Conservation (phyloP, 2,113 vertebrate species). For the Shinisaurus crocodilurus region DNA sequence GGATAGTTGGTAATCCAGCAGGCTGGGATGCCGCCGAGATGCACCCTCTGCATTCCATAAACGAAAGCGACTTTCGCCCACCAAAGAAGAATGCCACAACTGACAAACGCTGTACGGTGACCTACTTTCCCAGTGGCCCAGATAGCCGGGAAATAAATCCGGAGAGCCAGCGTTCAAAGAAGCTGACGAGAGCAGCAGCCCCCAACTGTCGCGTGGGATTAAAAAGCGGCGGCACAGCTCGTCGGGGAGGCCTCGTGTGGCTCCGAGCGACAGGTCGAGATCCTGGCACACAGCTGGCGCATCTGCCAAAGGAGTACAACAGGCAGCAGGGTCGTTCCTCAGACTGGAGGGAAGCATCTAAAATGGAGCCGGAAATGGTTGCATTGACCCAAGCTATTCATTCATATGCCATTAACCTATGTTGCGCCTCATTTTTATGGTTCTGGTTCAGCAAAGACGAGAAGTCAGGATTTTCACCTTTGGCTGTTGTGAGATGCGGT, state of each 20-base stretch:
- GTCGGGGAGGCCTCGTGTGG: slow-evolving; percentile 8
- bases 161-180: slow-evolving; percentile 66
- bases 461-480: too few species aligned
- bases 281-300: slow-evolving; percentile 29
- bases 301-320: slow-evolving; percentile 29
- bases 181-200: slow-evolving; percentile 56
- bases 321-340: too few species aligned
- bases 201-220: slow-evolving; percentile 45
- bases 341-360: too few species aligned
- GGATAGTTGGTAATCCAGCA: fast-evolving
- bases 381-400: too few species aligned
- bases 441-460: background rate
- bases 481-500: too few species aligned
- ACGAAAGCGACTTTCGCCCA: slow-evolving; percentile 10
- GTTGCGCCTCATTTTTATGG: too few species aligned
- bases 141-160: slow-evolving; percentile 76
- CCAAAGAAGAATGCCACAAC: slow-evolving; percentile 48
- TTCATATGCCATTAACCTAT: background rate
- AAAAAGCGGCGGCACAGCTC: slow-evolving; percentile 54
- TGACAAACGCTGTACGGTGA: slow-evolving; percentile 44
- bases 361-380: background rate
- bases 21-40: background rate
- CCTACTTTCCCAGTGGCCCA: slow-evolving; percentile 71
- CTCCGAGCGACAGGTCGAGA: slow-evolving; percentile 33
- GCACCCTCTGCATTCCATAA: background rate